A percentile compares a stretch with the other conserved stretches of the same genome.
These are phyloP conservation scores for Marmota monax DNA, from an alignment of 2,113 vertebrate species.

Conservation along the genomic window DNA sequence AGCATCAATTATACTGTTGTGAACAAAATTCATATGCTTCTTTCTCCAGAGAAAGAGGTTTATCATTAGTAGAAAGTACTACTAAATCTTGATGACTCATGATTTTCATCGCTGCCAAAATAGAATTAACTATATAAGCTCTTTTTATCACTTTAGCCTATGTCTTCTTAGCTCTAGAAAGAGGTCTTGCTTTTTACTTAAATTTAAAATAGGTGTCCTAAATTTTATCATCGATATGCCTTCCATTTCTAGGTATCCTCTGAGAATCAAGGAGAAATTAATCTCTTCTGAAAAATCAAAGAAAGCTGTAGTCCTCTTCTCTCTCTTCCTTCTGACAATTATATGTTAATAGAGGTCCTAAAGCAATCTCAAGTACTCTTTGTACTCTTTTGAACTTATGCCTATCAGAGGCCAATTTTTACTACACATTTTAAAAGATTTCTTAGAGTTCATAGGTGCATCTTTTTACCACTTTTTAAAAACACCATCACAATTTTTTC, in stretches of 20 bases:
- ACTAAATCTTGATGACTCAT: slow-evolving; percentile 24
- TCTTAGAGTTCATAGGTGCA: background rate
- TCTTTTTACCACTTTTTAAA: background rate
- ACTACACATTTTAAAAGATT: slow-evolving; percentile 12
- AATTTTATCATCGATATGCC: background rate
- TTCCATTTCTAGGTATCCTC: background rate
- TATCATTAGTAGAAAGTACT: slow-evolving; percentile 1
- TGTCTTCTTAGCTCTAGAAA: background rate
- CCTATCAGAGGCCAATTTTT: background rate
- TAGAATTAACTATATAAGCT: background rate
- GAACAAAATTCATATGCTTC: slow-evolving; percentile 17
- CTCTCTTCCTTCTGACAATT: background rate
- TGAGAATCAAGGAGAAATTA: slow-evolving; percentile 16
- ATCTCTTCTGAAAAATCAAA: slow-evolving; percentile 33
- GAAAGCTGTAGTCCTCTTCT: background rate
- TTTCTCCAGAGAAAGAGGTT: slow-evolving; percentile 4
- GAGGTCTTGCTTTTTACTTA: background rate
- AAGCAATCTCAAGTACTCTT: slow-evolving; percentile 9
- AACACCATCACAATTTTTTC: background rate
- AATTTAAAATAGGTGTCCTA: background rate
- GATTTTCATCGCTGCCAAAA: slow-evolving; percentile 35
- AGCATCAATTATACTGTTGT: slow-evolving; percentile 7
- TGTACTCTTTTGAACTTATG: background rate
- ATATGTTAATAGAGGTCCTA: background rate
- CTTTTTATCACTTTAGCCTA: slow-evolving; percentile 26